These are phyloP conservation scores for Drosophila meridiana DNA, from an alignment of 2,888 invertebrate species.

Conservation along the genomic window DNA sequence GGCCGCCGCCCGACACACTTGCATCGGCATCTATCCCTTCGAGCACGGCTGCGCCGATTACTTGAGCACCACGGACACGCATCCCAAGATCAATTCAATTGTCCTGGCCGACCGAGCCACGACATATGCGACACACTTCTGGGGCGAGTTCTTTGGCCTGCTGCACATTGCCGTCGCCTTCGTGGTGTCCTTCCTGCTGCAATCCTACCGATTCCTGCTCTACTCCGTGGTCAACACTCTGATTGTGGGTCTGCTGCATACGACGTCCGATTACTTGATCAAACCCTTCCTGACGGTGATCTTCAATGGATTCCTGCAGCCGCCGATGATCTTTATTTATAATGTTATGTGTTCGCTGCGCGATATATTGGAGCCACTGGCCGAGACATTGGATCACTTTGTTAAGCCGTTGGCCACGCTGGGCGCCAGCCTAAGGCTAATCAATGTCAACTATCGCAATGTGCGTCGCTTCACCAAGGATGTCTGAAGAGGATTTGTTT, in stretches of 20 bases:
- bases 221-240: constrained; percentile 87
- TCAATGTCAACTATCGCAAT: constrained; percentile 74
- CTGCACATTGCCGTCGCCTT: constrained; percentile 88
- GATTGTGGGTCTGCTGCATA: constrained; percentile 87
- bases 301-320: constrained; percentile 89
- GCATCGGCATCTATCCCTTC: constrained; percentile 89
- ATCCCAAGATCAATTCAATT: constrained; percentile 87
- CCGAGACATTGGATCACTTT: constrained; percentile 86
- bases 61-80: constrained; percentile 88
- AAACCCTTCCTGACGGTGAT: constrained; percentile 88
- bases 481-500: constrained; percentile 40
- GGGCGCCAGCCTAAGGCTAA: constrained; percentile 73
- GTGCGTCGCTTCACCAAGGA: constrained; percentile 65
- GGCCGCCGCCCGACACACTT: constrained; percentile 57
- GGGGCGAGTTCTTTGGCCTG: constrained; percentile 89
- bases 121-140: constrained; percentile 87
- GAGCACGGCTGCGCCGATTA: constrained; percentile 89
- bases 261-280: constrained; percentile 88
- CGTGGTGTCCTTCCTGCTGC: constrained; percentile 87
- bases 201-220: constrained; percentile 87
- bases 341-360: constrained; percentile 88
- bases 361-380: constrained; percentile 88
- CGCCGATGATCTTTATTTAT: constrained; percentile 88
- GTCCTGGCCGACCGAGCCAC: constrained; percentile 87
- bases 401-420: constrained; percentile 82